Evolutionary conservation across 2,797 vertebrate species (phyloP).

Genomic region (Xiphophorus birchmanni): DNA sequence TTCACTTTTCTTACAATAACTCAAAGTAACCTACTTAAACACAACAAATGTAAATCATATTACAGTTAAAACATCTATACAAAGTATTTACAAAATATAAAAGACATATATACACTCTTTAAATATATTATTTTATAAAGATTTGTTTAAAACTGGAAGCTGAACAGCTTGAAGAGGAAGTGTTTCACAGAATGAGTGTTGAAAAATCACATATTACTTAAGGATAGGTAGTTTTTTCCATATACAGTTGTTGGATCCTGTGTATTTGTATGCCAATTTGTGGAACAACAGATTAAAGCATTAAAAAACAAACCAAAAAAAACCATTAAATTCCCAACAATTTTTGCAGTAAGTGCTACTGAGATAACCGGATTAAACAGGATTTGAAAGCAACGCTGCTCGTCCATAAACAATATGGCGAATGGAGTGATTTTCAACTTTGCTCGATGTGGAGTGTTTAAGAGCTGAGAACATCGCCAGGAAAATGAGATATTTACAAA

Average conservation of each 20-base stretch:
- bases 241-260: constrained; percentile 83
- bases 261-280: constrained; percentile 53
- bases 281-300: constrained; percentile 37
- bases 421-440: constrained; percentile 26
- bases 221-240: constrained; percentile 83
- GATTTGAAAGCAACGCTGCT: constrained; percentile 44
- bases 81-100: constrained; percentile 88
- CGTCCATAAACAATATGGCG: constrained; percentile 11
- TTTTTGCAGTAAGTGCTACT: constrained; percentile 65
- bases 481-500: constrained; percentile 66
- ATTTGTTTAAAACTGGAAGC: constrained; percentile 80
- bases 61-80: constrained; percentile 85
- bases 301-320: constrained; percentile 9
- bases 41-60: constrained; percentile 78
- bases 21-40: constrained; percentile 71
- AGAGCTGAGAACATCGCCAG: constrained; percentile 32
- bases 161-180: constrained; percentile 78
- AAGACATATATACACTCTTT: constrained; percentile 88
- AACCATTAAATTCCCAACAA: constrained; percentile 51
- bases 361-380: constrained; percentile 50
- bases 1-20: constrained; percentile 76
- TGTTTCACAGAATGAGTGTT: constrained; percentile 62
- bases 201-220: constrained; percentile 51
- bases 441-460: constrained; percentile 39
- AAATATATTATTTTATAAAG: constrained; percentile 91